phyloP scores from a whole-genome alignment of 2,888 invertebrate genomes.

The Teleiodes luculella region DNA sequence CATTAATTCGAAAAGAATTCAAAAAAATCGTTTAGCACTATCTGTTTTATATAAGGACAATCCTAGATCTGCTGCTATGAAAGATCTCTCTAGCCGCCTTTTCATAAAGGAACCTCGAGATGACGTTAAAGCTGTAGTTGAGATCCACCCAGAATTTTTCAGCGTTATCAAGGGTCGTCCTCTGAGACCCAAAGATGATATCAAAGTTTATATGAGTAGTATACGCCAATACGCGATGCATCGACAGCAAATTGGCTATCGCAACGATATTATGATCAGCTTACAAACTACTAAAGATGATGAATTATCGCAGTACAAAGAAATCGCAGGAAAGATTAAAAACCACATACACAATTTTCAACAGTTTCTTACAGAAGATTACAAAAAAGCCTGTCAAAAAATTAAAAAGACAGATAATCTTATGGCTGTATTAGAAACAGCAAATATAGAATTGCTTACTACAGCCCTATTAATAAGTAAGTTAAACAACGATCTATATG shows the following conservation, averaged over 20 bases:
- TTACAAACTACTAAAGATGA: conserved; percentile 55
- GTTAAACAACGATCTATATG: conserved; percentile 62
- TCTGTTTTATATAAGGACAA: conserved; percentile 64
- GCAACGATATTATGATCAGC: conserved; percentile 60
- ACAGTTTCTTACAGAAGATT: conserved; percentile 67
- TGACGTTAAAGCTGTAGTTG: conserved; percentile 78
- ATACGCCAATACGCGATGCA: conserved; percentile 71
- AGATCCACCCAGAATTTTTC: conserved; percentile 83
- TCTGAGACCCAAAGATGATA: conserved; percentile 77
- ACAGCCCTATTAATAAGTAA: conserved; percentile 53
- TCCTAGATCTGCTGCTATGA: conserved; percentile 57
- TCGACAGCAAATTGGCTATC: conserved; percentile 69
- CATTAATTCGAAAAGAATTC: conserved; percentile 50
- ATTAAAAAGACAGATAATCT: conserved; percentile 55
- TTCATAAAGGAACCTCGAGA: conserved; percentile 77
- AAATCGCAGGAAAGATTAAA: conserved; percentile 51
- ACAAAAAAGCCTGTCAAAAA: conserved; percentile 59
- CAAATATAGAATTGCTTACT: conserved; percentile 55
- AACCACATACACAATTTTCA: conserved; percentile 65
- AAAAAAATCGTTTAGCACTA: conserved; percentile 43
- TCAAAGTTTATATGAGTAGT: conserved; percentile 77
- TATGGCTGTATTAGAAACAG: conserved; percentile 47
- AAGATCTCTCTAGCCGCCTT: conserved; percentile 77
- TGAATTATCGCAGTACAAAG: conserved; percentile 51
- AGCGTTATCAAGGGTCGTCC: conserved; percentile 80